A percentile compares a stretch with the other conserved stretches of the same genome.
phyloP scores from a whole-genome alignment of 2,888 invertebrate species.

The Macaria liturata region DNA sequence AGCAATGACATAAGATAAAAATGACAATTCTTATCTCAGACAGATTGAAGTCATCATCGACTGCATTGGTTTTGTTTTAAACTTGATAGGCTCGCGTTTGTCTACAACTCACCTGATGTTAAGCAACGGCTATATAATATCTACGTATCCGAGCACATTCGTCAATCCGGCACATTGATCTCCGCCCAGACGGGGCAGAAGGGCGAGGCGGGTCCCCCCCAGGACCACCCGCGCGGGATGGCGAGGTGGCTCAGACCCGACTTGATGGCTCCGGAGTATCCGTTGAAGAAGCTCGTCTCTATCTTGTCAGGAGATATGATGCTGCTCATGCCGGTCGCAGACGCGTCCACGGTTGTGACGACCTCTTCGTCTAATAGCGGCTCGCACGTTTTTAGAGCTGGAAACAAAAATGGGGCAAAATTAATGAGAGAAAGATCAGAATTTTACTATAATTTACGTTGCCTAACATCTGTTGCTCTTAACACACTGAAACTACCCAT shows the following conservation, averaged over 20 bases:
- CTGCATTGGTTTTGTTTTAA: too few species aligned
- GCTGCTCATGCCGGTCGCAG: slow-evolving; percentile 53
- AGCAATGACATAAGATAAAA: too few species aligned
- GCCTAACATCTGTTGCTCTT: too few species aligned
- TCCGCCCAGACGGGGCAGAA: slow-evolving; percentile 92
- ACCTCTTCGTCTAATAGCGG: slow-evolving; percentile 61
- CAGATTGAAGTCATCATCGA: too few species aligned
- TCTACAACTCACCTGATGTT: too few species aligned
- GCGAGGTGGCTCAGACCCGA: slow-evolving; percentile 89
- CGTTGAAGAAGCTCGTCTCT: slow-evolving; percentile 70
- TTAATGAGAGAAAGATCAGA: too few species aligned
- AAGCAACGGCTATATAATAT: neutral
- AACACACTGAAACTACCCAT: too few species aligned
- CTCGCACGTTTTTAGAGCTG: slow-evolving; percentile 64
- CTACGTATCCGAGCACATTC: slow-evolving; percentile 26
- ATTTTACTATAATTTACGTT: too few species aligned
- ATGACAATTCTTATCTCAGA: too few species aligned
- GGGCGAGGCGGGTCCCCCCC: slow-evolving; percentile 90
- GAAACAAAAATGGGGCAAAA: slow-evolving; percentile 20
- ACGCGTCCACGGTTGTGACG: slow-evolving; percentile 61
- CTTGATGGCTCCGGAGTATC: slow-evolving; percentile 85
- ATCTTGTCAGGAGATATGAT: slow-evolving; percentile 58
- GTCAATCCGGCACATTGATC: slow-evolving; percentile 76
- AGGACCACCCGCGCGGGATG: slow-evolving; percentile 92
- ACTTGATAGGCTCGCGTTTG: too few species aligned